Conservation (phyloP, 2,888 invertebrate genomes). For the Diloba caeruleocephala region DNA sequence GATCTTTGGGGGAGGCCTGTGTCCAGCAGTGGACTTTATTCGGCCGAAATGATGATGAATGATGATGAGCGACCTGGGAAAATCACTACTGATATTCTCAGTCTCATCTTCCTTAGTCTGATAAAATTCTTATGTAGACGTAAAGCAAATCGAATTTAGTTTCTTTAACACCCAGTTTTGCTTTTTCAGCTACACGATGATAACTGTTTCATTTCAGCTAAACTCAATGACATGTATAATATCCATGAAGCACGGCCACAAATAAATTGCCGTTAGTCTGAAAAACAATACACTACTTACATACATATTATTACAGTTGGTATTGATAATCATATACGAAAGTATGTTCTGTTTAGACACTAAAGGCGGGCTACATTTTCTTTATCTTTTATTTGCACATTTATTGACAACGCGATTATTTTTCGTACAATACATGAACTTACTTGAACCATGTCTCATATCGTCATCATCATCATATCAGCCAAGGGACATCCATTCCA, state of each 20-base stretch:
- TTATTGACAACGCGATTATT: slow-evolving; percentile 2
- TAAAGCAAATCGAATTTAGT: too few species aligned
- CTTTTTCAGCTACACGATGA: neutral
- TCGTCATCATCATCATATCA: too few species aligned
- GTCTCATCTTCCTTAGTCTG: too few species aligned
- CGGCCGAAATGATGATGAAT: too few species aligned
- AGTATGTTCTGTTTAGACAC: slow-evolving; percentile 7
- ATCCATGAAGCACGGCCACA: slow-evolving; percentile 19
- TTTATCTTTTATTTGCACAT: slow-evolving; percentile 15
- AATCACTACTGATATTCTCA: too few species aligned
- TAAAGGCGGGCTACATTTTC: slow-evolving; percentile 1
- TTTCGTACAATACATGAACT: slow-evolving; percentile 2
- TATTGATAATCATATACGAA: slow-evolving; percentile 24
- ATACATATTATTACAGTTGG: slow-evolving; percentile 47
- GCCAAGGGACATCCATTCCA: too few species aligned
- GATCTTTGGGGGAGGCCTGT: too few species aligned
- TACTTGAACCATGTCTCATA: neutral
- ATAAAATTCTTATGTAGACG: too few species aligned
- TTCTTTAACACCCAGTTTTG: neutral
- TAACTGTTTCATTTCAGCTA: slow-evolving; percentile 19
- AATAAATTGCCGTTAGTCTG: slow-evolving; percentile 37
- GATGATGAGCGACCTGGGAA: too few species aligned
- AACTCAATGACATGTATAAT: slow-evolving; percentile 23
- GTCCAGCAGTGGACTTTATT: too few species aligned
- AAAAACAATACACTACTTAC: slow-evolving; percentile 32